Evolutionary conservation across 1,140 invertebrate genomes (phyloP).

Genomic region (Brachionus sp.): DNA sequence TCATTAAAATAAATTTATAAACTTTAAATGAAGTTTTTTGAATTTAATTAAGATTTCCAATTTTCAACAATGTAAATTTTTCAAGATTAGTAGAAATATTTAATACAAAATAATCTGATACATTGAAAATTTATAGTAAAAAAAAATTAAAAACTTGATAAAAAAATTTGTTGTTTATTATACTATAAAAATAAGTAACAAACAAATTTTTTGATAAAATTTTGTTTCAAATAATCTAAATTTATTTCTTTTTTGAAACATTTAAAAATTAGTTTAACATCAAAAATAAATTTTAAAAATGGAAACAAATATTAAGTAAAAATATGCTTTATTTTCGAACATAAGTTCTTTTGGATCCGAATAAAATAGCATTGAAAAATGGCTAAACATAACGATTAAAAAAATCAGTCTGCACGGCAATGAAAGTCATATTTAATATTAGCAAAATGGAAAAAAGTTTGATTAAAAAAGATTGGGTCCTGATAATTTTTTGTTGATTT

Average conservation of each 20-base stretch:
- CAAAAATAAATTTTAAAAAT: not conserved
- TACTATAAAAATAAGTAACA: not conserved
- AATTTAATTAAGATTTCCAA: too few species aligned
- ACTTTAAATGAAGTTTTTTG: too few species aligned
- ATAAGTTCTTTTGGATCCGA: not conserved
- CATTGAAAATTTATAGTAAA: too few species aligned
- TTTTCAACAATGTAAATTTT: too few species aligned
- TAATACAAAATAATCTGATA: too few species aligned
- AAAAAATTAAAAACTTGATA: too few species aligned
- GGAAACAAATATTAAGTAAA: not conserved
- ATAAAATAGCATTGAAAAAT: slow-evolving; percentile 7
- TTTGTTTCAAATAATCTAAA: not conserved
- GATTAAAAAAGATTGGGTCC: not conserved
- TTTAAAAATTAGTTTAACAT: not conserved
- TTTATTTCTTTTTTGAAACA: not conserved
- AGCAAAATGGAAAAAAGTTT: not conserved
- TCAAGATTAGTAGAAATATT: not conserved
- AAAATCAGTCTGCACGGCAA: slow-evolving; percentile 13
- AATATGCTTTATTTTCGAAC: not conserved
- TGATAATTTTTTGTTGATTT: slow-evolving; percentile 37
- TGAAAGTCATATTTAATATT: slow-evolving; percentile 7
- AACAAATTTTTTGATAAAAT: not conserved
- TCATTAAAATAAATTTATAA: too few species aligned
- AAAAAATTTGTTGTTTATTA: too few species aligned
- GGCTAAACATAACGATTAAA: slow-evolving; percentile 22